Conservation (phyloP, 2,113 vertebrate species). For the Apus apus region DNA sequence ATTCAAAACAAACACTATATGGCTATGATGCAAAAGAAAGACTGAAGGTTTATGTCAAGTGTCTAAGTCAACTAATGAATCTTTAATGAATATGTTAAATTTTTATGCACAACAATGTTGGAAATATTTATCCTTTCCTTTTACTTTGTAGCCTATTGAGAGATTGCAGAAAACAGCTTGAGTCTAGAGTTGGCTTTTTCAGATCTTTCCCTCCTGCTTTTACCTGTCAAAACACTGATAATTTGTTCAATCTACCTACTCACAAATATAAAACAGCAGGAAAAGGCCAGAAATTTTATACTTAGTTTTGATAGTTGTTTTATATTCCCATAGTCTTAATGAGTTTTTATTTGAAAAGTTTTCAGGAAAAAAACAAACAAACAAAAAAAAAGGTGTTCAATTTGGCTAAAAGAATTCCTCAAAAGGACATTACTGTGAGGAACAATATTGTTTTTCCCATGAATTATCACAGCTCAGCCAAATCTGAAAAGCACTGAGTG, state of each 20-base stretch:
- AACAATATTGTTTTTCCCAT: background rate
- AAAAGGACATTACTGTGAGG: background rate
- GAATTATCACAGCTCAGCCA: background rate
- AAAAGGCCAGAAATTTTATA: background rate
- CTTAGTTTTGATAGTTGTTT: too few relatives aligned
- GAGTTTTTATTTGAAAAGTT: background rate
- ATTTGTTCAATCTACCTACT: background rate
- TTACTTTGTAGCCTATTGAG: background rate
- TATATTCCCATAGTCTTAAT: background rate
- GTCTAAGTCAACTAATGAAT: background rate
- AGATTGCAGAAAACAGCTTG: background rate
- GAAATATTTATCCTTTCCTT: conserved; percentile 17
- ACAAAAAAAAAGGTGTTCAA: background rate
- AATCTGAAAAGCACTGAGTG: background rate
- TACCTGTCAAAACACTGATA: background rate
- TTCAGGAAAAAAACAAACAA: background rate
- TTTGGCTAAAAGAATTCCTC: background rate
- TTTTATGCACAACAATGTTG: background rate
- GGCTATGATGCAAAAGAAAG: background rate
- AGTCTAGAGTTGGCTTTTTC: background rate
- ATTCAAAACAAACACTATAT: background rate
- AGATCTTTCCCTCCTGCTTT: background rate
- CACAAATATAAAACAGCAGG: background rate
- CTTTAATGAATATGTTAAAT: conserved; percentile 32
- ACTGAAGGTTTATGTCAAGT: background rate